Evolutionary conservation across 2,888 invertebrate species (phyloP).

Genomic region (Boloria selene): DNA sequence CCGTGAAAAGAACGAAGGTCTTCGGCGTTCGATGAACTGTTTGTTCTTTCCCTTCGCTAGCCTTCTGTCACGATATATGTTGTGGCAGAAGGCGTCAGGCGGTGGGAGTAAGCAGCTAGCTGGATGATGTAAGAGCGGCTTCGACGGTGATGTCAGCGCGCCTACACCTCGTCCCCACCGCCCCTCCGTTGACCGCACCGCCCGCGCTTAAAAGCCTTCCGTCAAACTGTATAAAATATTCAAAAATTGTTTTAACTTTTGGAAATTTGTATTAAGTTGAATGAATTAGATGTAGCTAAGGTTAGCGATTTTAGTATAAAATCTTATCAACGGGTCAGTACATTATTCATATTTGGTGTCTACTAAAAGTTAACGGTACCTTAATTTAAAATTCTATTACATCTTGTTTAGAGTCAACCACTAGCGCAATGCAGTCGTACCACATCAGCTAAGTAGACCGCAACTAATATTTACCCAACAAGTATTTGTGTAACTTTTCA

Average conservation of each 20-base stretch:
- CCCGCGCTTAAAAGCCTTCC: conserved; percentile 64
- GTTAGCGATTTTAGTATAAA: too few relatives aligned
- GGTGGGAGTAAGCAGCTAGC: conserved; percentile 64
- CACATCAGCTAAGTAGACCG: background rate
- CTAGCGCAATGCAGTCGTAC: too few relatives aligned
- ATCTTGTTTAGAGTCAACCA: too few relatives aligned
- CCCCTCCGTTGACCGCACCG: conserved; percentile 41
- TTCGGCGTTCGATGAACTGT: conserved; percentile 25
- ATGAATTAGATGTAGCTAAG: too few relatives aligned
- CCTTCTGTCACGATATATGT: conserved; percentile 23
- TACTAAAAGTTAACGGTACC: too few relatives aligned
- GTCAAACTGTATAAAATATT: conserved; percentile 49
- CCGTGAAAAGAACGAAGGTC: conserved; percentile 14
- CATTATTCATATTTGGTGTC: too few relatives aligned
- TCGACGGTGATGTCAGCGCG: conserved; percentile 80
- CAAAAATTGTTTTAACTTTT: conserved; percentile 28
- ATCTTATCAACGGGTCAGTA: too few relatives aligned
- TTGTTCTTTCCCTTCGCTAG: conserved; percentile 17
- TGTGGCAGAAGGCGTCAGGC: conserved; percentile 44
- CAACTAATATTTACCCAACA: too few relatives aligned
- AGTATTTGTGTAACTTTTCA: too few relatives aligned
- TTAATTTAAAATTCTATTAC: too few relatives aligned
- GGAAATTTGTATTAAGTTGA: background rate
- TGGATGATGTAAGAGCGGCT: conserved; percentile 78
- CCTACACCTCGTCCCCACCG: conserved; percentile 62